Evolutionary conservation across 2,797 vertebrate species (phyloP).

Genomic region (Cossypha heuglini): DNA sequence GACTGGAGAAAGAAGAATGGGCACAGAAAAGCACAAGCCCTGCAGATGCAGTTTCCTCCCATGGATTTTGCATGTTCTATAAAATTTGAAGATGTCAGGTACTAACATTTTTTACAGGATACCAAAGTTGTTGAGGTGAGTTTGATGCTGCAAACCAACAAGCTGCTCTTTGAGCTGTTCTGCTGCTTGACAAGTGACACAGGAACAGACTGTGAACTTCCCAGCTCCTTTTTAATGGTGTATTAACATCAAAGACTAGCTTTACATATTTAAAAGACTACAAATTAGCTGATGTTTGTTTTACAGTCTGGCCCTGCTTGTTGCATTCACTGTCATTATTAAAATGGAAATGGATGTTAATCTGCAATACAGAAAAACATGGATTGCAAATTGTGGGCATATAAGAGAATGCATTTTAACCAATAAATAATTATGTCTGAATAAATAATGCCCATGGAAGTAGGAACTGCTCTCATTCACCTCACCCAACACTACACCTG

Average conservation of each 20-base stretch:
- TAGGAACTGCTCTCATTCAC: background rate
- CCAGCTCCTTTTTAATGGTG: background rate
- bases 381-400: background rate
- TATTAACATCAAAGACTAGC: background rate
- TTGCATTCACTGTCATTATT: background rate
- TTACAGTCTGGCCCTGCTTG: background rate
- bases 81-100: background rate
- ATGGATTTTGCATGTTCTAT: background rate
- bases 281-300: slow-evolving; percentile 22
- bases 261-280: slow-evolving; percentile 45
- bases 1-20: background rate
- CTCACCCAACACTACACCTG: background rate
- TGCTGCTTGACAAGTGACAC: background rate
- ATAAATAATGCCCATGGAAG: background rate
- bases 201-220: background rate
- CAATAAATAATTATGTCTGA: background rate
- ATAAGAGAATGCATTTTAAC: background rate
- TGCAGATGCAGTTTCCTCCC: background rate
- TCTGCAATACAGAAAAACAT: background rate
- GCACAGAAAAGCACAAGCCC: background rate
- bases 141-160: background rate
- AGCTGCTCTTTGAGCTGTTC: background rate
- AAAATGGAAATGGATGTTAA: slow-evolving; percentile 19
- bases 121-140: background rate
- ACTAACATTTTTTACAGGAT: background rate